Evolutionary conservation across 2,888 invertebrate genomes (phyloP), one percentile per base, ranked within the genome.

Genomic region (Troglohyphantes excavatus): DNA sequence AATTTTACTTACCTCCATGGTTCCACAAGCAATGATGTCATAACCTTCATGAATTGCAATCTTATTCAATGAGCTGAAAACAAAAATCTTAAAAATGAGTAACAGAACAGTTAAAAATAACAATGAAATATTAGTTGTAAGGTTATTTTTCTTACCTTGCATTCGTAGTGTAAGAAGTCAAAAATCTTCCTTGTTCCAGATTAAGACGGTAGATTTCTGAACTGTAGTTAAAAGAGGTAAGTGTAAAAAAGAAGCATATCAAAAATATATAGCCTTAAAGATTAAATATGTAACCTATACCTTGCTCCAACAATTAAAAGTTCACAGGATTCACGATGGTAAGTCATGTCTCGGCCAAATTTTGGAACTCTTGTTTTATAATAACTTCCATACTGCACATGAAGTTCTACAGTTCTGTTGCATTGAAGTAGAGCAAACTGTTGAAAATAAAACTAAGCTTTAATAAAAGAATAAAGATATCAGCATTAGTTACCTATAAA

Each of bases 381-480:
- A 93, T 98, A 98, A 68, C 97, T 95, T 0, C 99, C 99, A 93
- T 97, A 96, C 65, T 97, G 97, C 27, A 97, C 96, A 94, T 99
- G 99, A 93, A 99, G 97, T 94, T 99, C 99, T 11, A 99, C 95
- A 94, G 96, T 98, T 63, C 99, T 95, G 93, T 98, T 97, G 93
- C 95, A 96, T 94, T 98, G 97, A 73, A 98, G 94, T 93, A 98
- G 96, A 23, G 97, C 96, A 90, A 99, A 94, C 97, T 98, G 94
- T 91, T 95, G 95, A 91, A 63, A 86, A 72, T 17, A 29, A 82
- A 70, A 46, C 46, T 19, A 68, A 19, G 17, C 13, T 65, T 19
- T 7, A 76, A 53, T 1, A 39, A 39, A 6, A 39, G 39, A 39
- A n/a, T n/a, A n/a, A n/a, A n/a, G n/a, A n/a, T n/a, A n/a, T n/a